Evolutionary conservation across 2,888 invertebrate species (phyloP).

Genomic region (Tachina lurida): DNA sequence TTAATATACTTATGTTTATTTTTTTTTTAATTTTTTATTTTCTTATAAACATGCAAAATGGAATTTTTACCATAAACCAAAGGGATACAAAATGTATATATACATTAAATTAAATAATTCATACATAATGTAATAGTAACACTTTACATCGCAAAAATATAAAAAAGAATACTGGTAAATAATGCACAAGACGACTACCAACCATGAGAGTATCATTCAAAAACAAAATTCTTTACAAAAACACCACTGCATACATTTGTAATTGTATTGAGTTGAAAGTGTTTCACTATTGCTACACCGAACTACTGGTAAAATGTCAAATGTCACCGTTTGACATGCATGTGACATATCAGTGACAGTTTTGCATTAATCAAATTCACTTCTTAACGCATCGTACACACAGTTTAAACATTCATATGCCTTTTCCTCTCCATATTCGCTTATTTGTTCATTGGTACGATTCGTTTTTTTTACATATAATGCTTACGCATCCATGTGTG

Average conservation of each 20-base stretch:
- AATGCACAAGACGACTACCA: constrained; percentile 73
- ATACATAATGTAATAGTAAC: constrained; percentile 73
- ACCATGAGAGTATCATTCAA: constrained; percentile 5
- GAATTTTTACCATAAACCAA: constrained; percentile 43
- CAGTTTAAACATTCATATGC: constrained; percentile 18
- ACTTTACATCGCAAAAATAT: constrained; percentile 62
- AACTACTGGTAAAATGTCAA: constrained; percentile 81
- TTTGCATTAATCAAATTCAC: constrained; percentile 84
- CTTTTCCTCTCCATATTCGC: constrained; percentile 12
- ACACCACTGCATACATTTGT: neutral
- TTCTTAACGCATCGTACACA: constrained; percentile 75
- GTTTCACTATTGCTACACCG: constrained; percentile 46
- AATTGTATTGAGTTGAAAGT: constrained; percentile 50
- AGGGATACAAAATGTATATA: constrained; percentile 51
- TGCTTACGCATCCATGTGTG: constrained; percentile 15
- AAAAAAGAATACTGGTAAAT: constrained; percentile 37
- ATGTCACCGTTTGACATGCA: constrained; percentile 83
- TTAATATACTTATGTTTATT: constrained; percentile 6
- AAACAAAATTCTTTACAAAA: neutral
- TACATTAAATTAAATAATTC: constrained; percentile 8
- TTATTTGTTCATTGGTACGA: constrained; percentile 33
- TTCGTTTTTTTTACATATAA: neutral
- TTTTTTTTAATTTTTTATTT: no score
- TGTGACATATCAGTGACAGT: constrained; percentile 84
- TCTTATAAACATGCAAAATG: constrained; percentile 64